phyloP scores from a whole-genome alignment of 1,140 invertebrate genomes.

The Scaptomyza graminum region DNA sequence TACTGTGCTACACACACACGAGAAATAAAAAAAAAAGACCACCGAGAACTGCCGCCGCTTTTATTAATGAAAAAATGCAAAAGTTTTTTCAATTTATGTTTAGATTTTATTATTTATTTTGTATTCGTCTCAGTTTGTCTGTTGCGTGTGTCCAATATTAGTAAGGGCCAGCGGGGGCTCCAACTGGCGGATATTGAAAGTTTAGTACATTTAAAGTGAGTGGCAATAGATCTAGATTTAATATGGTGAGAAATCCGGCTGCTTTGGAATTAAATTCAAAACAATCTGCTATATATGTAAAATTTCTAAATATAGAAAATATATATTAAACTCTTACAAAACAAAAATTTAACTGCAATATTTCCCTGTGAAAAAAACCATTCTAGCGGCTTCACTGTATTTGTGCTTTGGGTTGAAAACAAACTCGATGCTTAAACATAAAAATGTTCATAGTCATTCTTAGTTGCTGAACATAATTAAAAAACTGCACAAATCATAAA shows the following conservation, averaged over 20 bases:
- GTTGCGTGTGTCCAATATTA: conserved; percentile 66
- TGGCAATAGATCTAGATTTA: conserved; percentile 46
- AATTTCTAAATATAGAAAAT: too few species aligned
- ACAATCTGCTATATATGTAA: too few species aligned
- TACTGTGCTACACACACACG: conserved; percentile 60
- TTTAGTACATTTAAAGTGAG: conserved; percentile 38
- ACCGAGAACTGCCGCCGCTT: conserved; percentile 48
- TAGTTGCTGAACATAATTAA: conserved; percentile 29
- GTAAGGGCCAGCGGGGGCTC: conserved; percentile 15
- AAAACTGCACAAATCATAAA: conserved; percentile 47
- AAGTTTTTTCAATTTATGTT: conserved; percentile 59
- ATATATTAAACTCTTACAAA: too few species aligned
- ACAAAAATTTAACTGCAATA: too few species aligned
- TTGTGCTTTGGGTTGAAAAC: conserved; percentile 10
- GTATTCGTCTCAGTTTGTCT: conserved; percentile 16
- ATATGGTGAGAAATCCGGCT: conserved; percentile 1
- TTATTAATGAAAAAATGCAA: conserved; percentile 81
- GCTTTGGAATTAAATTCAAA: conserved; percentile 25
- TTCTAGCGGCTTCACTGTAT: conserved; percentile 9
- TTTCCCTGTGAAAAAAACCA: too few species aligned
- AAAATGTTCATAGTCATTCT: not conserved
- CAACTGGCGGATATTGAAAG: conserved; percentile 30
- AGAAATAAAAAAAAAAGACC: conserved; percentile 3
- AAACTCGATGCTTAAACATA: conserved; percentile 1
- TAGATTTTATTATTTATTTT: conserved; percentile 7